phyloP scores from a whole-genome alignment of 2,888 invertebrate species.

The Synanthedon andrenaeformis region DNA sequence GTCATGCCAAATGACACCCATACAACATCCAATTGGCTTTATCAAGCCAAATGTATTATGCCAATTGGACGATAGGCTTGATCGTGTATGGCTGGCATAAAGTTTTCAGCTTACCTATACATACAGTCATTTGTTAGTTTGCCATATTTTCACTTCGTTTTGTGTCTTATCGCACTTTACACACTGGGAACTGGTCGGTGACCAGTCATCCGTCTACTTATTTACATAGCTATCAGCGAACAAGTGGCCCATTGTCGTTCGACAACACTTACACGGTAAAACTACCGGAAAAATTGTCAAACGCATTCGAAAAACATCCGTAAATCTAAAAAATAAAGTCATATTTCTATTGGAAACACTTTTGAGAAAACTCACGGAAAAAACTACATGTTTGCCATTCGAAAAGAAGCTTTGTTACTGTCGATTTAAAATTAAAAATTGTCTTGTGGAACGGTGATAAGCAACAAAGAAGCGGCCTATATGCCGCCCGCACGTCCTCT shows the following conservation, averaged over 20 bases:
- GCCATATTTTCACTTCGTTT: not conserved
- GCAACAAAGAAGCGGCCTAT: conserved; percentile 50
- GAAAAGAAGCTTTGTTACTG: conserved; percentile 8
- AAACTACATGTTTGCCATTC: conserved; percentile 9
- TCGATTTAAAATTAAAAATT: conserved; percentile 16
- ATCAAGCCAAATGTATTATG: no score
- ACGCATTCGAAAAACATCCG: conserved; percentile 20
- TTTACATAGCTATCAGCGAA: conserved; percentile 64
- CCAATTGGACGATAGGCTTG: no score
- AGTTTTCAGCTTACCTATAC: no score
- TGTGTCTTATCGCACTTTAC: not conserved
- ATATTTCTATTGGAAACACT: conserved; percentile 10
- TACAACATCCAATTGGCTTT: no score
- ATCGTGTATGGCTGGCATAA: no score
- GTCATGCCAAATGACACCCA: no score
- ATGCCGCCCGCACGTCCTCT: conserved; percentile 68
- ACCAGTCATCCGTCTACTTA: conserved; percentile 61
- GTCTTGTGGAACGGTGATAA: conserved; percentile 16
- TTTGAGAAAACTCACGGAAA: conserved; percentile 35
- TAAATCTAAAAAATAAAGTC: conserved; percentile 6
- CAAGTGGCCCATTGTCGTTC: conserved; percentile 60
- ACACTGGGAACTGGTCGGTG: conserved; percentile 42
- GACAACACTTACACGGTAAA: conserved; percentile 40
- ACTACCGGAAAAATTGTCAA: conserved; percentile 49
- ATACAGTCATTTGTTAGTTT: no score